phyloP scores from a whole-genome alignment of 1,140 invertebrate genomes.

The Drosophila bocqueti region DNA sequence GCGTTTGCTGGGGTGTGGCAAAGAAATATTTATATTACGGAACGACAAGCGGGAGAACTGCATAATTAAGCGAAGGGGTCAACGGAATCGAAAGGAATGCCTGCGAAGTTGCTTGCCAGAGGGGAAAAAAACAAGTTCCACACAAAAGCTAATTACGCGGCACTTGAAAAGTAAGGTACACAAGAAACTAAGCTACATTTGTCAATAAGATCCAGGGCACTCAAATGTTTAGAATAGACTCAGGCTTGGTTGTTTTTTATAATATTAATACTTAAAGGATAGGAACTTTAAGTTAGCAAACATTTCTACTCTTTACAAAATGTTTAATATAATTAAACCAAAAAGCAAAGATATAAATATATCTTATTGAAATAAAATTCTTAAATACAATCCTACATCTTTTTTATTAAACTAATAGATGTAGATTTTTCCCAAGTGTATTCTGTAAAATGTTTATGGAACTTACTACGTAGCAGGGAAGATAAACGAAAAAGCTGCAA shows the following conservation, averaged over 20 bases:
- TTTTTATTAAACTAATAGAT: not conserved
- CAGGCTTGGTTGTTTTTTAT: not conserved
- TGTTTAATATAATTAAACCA: too few relatives aligned
- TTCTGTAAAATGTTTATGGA: constrained; percentile 40
- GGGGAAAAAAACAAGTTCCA: constrained; percentile 24
- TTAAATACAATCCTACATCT: not conserved
- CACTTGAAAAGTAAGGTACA: constrained; percentile 34
- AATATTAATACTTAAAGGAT: not conserved
- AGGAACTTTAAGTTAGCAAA: not conserved
- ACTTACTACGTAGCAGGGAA: not conserved
- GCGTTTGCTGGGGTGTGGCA: constrained; percentile 3
- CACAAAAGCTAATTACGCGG: constrained; percentile 44
- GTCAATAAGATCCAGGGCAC: not conserved
- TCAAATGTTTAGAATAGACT: not conserved
- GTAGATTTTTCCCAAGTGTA: not conserved
- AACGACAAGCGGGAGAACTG: constrained; percentile 22
- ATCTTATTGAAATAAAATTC: not conserved
- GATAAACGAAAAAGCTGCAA: constrained; percentile 23
- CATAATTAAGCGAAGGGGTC: constrained; percentile 40
- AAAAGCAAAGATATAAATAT: not conserved
- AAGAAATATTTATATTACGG: constrained; percentile 33
- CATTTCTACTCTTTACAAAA: not conserved
- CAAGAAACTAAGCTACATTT: not conserved
- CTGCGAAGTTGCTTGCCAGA: not conserved
- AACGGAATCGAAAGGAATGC: constrained; percentile 38